phyloP scores from a whole-genome alignment of 1,140 invertebrate species.

The Adelges cooleyi region DNA sequence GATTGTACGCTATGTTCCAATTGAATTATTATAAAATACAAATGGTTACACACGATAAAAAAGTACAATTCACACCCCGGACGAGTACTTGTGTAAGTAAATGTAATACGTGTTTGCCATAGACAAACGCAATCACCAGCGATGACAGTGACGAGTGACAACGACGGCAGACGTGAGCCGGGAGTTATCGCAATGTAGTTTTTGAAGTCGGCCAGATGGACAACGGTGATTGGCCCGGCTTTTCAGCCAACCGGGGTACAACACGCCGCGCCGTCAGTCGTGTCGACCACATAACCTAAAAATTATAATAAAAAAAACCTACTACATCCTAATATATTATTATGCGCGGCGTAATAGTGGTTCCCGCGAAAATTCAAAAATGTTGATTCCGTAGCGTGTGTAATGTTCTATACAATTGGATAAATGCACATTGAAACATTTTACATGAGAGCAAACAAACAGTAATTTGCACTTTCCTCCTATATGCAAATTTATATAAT shows the following conservation, averaged over 20 bases:
- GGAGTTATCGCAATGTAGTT: neutral
- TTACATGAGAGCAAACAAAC: no score
- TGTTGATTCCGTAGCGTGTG: no score
- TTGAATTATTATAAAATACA: neutral
- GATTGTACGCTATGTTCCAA: neutral
- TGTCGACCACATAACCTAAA: conserved; percentile 10
- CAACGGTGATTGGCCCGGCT: conserved; percentile 31
- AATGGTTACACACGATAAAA: neutral
- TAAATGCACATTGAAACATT: no score
- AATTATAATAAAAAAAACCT: neutral
- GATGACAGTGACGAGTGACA: neutral
- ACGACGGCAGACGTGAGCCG: neutral
- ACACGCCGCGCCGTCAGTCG: conserved; percentile 30
- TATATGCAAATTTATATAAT: no score
- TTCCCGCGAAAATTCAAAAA: neutral
- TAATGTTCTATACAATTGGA: no score
- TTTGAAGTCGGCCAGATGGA: conserved; percentile 34
- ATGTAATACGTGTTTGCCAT: no score
- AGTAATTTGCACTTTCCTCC: no score
- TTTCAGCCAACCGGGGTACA: conserved; percentile 31
- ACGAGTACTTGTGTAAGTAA: neutral
- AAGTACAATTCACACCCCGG: no score
- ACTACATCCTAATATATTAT: no score
- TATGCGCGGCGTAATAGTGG: no score
- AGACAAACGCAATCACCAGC: conserved; percentile 1